Conservation (phyloP, 2,888 invertebrate genomes). For the Eutolmus rufibarbis region DNA sequence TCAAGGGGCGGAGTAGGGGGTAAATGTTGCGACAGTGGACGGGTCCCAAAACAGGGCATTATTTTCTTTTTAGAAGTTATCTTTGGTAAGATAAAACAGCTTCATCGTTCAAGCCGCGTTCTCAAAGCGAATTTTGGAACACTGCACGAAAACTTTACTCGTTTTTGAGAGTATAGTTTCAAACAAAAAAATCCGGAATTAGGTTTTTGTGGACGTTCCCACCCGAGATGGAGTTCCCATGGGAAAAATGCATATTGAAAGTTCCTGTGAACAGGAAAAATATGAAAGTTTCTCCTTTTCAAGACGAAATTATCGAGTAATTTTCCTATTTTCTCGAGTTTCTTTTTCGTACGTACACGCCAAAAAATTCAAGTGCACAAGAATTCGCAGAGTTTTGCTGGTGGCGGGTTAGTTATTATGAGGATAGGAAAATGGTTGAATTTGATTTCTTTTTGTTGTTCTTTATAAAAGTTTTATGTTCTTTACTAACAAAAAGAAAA, state of each 20-base stretch:
- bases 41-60: background rate
- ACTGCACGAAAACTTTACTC: background rate
- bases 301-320: background rate
- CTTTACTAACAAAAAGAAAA: background rate
- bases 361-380: background rate
- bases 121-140: background rate
- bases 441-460: background rate
- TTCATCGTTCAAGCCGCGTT: background rate
- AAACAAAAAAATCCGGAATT: background rate
- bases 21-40: background rate
- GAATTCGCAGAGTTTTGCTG: background rate
- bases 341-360: background rate
- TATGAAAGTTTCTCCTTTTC: background rate
- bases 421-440: background rate
- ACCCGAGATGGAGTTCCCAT: background rate
- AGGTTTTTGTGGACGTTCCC: background rate
- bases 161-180: background rate
- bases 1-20: background rate
- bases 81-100: slow-evolving; percentile 19
- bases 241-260: background rate
- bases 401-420: background rate
- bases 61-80: slow-evolving; percentile 3
- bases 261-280: background rate
- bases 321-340: background rate
- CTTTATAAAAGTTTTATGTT: background rate